Conservation (phyloP, 1,140 invertebrate species). For the Babylonia areolata region DNA sequence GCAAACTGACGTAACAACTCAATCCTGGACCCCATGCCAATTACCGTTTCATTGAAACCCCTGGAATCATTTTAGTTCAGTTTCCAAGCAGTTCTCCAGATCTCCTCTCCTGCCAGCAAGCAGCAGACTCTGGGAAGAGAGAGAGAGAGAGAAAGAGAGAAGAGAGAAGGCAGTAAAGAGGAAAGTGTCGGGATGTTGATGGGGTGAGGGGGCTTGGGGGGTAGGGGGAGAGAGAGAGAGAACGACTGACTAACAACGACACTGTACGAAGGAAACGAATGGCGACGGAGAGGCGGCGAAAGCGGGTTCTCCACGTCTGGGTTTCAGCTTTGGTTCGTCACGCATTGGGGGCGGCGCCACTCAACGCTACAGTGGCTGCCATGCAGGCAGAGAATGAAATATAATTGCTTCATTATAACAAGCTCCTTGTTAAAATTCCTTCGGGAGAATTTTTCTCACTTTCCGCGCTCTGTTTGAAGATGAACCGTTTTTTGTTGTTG, state of each 20-base stretch:
- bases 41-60: conserved; percentile 12
- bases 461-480: too few species aligned
- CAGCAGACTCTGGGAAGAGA: too few species aligned
- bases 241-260: background rate
- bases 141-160: too few species aligned
- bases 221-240: too few species aligned
- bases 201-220: too few species aligned
- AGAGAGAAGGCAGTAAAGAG: too few species aligned
- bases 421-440: background rate
- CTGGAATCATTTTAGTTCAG: background rate
- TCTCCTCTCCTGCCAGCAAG: background rate
- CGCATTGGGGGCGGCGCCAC: background rate
- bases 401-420: conserved; percentile 27
- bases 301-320: background rate
- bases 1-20: background rate
- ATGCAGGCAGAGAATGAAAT: conserved; percentile 10
- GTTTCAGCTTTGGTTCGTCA: conserved; percentile 13
- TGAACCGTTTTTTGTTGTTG: too few species aligned
- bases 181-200: too few species aligned
- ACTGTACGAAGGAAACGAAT: conserved; percentile 18
- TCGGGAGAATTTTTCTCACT: background rate
- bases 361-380: background rate
- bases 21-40: background rate
- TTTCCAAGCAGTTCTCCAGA: conserved; percentile 15
- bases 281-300: conserved; percentile 1